Percentiles rank a stretch among this genome's conserved stretches.
phyloP scores from a whole-genome alignment of 1,140 invertebrate genomes.

The Anastatus disparis region DNA sequence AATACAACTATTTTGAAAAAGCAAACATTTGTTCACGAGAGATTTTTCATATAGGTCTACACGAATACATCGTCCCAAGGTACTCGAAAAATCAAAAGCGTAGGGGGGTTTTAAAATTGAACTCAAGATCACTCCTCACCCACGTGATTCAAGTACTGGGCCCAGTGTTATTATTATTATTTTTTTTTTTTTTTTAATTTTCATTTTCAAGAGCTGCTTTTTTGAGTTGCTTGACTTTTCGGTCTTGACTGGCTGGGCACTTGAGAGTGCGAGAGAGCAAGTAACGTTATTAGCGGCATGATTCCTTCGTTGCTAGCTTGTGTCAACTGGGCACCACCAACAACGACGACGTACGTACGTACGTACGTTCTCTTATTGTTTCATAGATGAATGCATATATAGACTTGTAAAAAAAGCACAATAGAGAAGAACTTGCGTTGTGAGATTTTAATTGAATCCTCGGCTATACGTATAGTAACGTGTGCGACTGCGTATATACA shows the following conservation, averaged over 20 bases:
- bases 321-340: constrained; percentile 29
- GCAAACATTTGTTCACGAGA: no score
- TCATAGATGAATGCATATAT: constrained; percentile 6
- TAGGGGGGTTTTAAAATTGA: no score
- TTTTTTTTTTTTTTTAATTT: background rate
- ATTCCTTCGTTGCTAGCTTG: constrained; percentile 40
- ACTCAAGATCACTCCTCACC: background rate
- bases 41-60: no score
- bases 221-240: background rate
- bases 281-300: constrained; percentile 52
- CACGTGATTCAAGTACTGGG: background rate
- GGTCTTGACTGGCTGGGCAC: background rate
- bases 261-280: background rate
- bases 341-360: no score
- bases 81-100: no score
- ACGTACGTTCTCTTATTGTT: constrained; percentile 20
- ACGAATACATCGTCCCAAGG: no score
- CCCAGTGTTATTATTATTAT: no score
- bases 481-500: constrained; percentile 18
- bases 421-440: background rate
- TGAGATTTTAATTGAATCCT: constrained; percentile 33
- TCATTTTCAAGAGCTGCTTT: constrained; percentile 9
- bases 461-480: background rate
- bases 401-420: constrained; percentile 18
- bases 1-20: no score